Percentiles rank a stretch among this genome's conserved stretches.
Conservation (phyloP, 2,797 vertebrate species). For the Morus bassanus region DNA sequence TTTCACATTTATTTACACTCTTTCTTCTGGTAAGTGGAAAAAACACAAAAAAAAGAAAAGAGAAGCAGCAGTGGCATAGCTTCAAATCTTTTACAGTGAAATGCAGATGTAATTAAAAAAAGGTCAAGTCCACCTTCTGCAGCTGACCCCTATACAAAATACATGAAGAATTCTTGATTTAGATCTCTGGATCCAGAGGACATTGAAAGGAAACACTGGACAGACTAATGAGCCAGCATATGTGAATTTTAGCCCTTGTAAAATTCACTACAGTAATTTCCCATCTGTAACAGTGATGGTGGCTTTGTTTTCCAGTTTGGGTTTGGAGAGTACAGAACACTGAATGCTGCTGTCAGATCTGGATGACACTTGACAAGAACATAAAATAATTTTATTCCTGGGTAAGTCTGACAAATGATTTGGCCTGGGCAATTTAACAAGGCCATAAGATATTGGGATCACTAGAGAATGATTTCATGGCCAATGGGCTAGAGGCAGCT, state of each 20-base stretch:
- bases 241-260: not conserved
- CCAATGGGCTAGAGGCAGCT: conserved; percentile 8
- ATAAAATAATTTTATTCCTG: conserved; percentile 42
- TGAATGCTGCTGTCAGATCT: not conserved
- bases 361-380: not conserved
- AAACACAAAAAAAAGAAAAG: not conserved
- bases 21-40: not conserved
- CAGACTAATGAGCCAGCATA: not conserved
- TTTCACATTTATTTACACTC: not conserved
- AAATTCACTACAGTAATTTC: not conserved
- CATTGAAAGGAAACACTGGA: not conserved
- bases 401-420: conserved; percentile 20
- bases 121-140: not conserved
- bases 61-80: not conserved
- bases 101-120: not conserved
- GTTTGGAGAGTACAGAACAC: not conserved
- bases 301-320: not conserved
- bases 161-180: not conserved
- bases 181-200: not conserved
- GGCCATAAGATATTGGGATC: conserved; percentile 30
- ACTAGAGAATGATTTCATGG: conserved; percentile 38
- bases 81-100: not conserved
- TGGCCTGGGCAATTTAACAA: conserved; percentile 43
- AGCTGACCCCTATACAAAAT: not conserved
- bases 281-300: not conserved